Evolutionary conservation across 2,797 vertebrate genomes (phyloP), one percentile per base, ranked within the genome.

Genomic region (Hoplostethus atlanticus): DNA sequence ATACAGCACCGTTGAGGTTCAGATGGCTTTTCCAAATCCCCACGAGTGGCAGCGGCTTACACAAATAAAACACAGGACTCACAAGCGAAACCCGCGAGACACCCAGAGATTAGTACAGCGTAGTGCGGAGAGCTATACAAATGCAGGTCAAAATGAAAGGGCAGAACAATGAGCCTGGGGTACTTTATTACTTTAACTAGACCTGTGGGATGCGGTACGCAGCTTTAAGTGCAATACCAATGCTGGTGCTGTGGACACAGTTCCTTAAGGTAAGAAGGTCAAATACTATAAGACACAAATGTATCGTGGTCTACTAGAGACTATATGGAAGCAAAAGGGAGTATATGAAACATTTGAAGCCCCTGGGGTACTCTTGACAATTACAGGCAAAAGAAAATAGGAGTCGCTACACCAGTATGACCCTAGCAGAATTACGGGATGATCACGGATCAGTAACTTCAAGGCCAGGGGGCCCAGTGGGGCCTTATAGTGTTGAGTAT

Each of bases 1-100:
- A 47, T 46, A 79, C 60, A 83, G 77, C 51, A 81, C 70, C 69
- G 77, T 42, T 62, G 64, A 71, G 71, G 77, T 42, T 62, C 64
- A 71, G 71, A 59, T 53, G n/a, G 30, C 66, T 57, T 53, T 64
- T 46, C 57, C 58, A 77, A 84, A 87, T 77, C 52, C 52, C 21
- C 68, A 76, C 64, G 64, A 71, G 71, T 73, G 77, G 73, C 74
- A 79, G 81, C 76, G 73, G 62, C 53, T 53, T 25, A 9, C 42
- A 58, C 72, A 66, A 79, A 79, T 65, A 64, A 76, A 65, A 61
- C 16, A 1, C 25, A 60, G 48, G 70, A 66, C 66, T 84, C 69
- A 56, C 68, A 76, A 21, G 21, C 21, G 21, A 21, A 21, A 21
- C 21, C 21, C 21, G 21, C 21, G 21, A 21, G 21, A 25, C 50